Base-by-base conservation (phyloP, 2,888 invertebrate genomes). In the Drosophila phalerata region DNA sequence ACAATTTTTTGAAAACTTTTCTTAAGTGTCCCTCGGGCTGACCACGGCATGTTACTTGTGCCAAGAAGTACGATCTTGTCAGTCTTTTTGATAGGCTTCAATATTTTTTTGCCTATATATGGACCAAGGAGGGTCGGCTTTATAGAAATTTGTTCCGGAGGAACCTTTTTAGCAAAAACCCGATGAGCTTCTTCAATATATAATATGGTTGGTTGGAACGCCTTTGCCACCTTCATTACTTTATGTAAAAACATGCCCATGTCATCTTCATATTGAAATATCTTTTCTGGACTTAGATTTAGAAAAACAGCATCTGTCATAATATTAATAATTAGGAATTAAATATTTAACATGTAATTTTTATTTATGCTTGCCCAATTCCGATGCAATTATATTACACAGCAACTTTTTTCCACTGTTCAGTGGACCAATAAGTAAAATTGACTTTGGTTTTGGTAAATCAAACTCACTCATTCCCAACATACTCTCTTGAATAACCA, bases 341-440 rank as follows among this genome's bases (percentile, higher is more conserved):
- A 15, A n/a, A 9, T 19, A 9, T 25, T 10, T 25, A 28, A 28
- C 1, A 19, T 28, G 10, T 47, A 5, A 9, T 11, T 9, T 28
- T 34, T 9, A 25, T 28, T 2, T 25, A 10, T 28, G 40, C 32
- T 63, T 88, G 87, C 92, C 91, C 2, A 95, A 93, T 91, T 96
- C 96, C 3, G 94, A 94, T 77, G 96, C 96, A 48, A 97, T 93
- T 0, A 96, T 95, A 75, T 96, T 93, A 0, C 95, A 95, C 19
- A 97, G 90, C 77, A 95, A 93, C 74, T 94, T 94, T 90, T 97
- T 96, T 0, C 96, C 97, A 74, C 94, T 93, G 49, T 94, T 94
- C 0, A 93, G 90, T 0, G 96, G 95, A 0, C 97, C 97, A 60
- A 94, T 94, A 32, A 97, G 93, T 56, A 96, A 92, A 11, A 96